phyloP scores from a whole-genome alignment of 2,113 vertebrate genomes.

The Silurus meridionalis region DNA sequence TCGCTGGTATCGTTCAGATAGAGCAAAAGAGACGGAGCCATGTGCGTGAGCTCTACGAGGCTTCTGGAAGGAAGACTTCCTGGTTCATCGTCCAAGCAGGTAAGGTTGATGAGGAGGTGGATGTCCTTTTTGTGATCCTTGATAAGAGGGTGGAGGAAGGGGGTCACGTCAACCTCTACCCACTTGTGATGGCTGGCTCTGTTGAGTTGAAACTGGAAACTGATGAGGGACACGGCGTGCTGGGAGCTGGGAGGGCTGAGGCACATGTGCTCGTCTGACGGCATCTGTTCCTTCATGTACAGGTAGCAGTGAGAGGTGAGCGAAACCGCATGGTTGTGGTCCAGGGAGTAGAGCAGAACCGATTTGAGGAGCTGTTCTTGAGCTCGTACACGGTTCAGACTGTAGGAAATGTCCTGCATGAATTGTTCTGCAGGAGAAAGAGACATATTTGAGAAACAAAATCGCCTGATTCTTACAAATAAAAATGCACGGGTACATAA shows the following conservation, averaged over 20 bases:
- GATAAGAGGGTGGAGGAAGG: conserved; percentile 81
- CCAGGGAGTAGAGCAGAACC: conserved; percentile 83
- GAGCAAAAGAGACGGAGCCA: conserved; percentile 82
- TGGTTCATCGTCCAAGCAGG: conserved; percentile 68
- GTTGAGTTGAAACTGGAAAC: conserved; percentile 69
- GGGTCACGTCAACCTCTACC: conserved; percentile 86
- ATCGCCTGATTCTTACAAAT: neutral
- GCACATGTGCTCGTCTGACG: conserved; percentile 61
- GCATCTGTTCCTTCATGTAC: conserved; percentile 65
- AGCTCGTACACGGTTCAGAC: conserved; percentile 79
- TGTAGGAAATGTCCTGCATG: conserved; percentile 83
- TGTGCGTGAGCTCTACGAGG: conserved; percentile 57
- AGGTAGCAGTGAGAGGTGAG: conserved; percentile 74
- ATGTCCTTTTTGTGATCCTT: conserved; percentile 72
- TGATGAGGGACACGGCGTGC: conserved; percentile 60
- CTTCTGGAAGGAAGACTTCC: conserved; percentile 28
- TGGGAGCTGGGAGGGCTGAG: conserved; percentile 61
- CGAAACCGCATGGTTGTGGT: conserved; percentile 61
- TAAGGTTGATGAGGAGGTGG: conserved; percentile 78
- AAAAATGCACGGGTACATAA: neutral
- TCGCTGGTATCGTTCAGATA: conserved; percentile 88
- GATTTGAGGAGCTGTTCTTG: conserved; percentile 86
- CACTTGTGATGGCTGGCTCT: conserved; percentile 67
- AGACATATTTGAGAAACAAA: conserved; percentile 1
- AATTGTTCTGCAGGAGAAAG: conserved; percentile 68